phyloP scores from a whole-genome alignment of 2,888 invertebrate species.

The Aethes cnicana region DNA sequence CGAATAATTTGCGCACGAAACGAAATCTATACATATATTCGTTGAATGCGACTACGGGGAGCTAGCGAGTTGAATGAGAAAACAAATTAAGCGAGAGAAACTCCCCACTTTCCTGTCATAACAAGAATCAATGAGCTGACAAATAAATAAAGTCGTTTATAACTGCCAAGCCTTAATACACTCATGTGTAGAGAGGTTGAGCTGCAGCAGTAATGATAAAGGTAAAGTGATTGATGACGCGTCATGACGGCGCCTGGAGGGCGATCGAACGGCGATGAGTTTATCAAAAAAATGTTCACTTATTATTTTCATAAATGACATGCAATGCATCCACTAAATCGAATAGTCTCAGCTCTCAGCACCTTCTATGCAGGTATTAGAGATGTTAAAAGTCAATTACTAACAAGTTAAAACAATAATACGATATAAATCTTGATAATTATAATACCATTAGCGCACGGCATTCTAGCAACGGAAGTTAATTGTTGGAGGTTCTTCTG shows the following conservation, averaged over 20 bases:
- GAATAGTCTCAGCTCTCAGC: no score
- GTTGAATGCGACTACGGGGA: no score
- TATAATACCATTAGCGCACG: constrained; percentile 60
- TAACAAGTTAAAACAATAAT: constrained; percentile 48
- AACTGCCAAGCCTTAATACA: background rate
- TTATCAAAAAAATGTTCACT: background rate
- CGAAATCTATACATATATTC: no score
- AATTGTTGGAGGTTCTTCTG: constrained; percentile 60
- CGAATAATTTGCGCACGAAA: no score
- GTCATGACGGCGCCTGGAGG: background rate
- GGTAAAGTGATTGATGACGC: background rate
- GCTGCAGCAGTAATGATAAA: background rate
- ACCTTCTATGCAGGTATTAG: no score
- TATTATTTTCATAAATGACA: no score
- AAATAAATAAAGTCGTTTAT: background rate
- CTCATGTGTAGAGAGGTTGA: background rate
- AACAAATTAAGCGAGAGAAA: background rate
- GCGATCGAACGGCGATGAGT: background rate
- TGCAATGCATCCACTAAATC: no score
- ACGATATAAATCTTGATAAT: constrained; percentile 61
- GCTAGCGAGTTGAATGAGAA: no score
- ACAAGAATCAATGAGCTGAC: background rate
- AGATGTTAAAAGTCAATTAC: constrained; percentile 36
- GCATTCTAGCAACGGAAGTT: constrained; percentile 62
- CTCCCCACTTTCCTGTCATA: background rate